phyloP scores from a whole-genome alignment of 2,113 vertebrate genomes.

The Poeciliopsis occidentalis region DNA sequence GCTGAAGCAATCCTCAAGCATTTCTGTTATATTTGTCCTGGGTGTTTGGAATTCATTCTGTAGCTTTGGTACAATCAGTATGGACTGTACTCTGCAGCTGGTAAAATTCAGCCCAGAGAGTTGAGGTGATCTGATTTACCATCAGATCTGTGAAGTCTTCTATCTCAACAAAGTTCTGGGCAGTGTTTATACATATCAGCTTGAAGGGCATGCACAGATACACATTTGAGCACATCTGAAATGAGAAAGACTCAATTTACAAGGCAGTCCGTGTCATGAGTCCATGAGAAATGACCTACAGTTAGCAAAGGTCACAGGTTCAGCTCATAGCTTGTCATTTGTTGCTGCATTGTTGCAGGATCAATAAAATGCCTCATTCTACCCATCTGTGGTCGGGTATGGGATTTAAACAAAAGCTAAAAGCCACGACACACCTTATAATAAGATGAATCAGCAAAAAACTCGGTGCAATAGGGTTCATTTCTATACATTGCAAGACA shows the following conservation, averaged over 20 bases:
- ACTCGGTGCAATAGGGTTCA: conserved; percentile 14
- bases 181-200: conserved; percentile 55
- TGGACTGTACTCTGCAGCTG: conserved; percentile 44
- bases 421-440: background rate
- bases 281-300: conserved; percentile 23
- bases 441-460: conserved; percentile 3
- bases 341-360: background rate
- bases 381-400: background rate
- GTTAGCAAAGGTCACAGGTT: conserved; percentile 21
- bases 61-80: conserved; percentile 4
- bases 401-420: background rate
- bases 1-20: background rate
- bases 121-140: conserved; percentile 50
- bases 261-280: conserved; percentile 11
- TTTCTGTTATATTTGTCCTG: too few species aligned
- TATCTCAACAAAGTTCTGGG: conserved; percentile 54
- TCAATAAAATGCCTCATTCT: background rate
- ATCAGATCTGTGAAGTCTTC: conserved; percentile 37
- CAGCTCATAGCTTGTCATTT: conserved; percentile 4
- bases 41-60: conserved; percentile 47
- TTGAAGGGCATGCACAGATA: conserved; percentile 19
- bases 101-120: conserved; percentile 56
- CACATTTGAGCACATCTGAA: conserved; percentile 26
- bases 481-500: conserved; percentile 10
- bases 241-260: conserved; percentile 31